Base-by-base conservation (phyloP, 2,888 invertebrate species). In the Aspidapion aeneum region DNA sequence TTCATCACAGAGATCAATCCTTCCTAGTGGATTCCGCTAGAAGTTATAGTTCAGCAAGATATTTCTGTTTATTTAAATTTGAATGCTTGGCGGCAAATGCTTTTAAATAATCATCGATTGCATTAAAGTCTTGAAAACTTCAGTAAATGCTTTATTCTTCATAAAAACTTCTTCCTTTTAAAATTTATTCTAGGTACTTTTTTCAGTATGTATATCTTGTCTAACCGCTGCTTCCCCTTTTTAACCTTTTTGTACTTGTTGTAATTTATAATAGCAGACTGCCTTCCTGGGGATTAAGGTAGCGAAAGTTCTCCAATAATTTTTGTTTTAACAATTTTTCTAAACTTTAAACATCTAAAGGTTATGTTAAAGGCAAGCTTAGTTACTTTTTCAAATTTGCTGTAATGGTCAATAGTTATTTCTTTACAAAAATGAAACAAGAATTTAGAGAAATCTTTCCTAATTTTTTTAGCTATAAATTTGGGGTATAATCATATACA, bases 211-310 rank as follows among this genome's bases (percentile, higher is more conserved):
- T 61, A 64, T 49, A 65, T 67, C 62, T 58, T 65, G 57, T 88
- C 90, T 86, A 61, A 91, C 80, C 62, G 90, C 83, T 71, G 88
- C 88, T 73, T 91, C 90, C 1, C 91, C 89, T 67, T 86, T 83
- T 86, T 78, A 7, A 7, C 5, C 70, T 87, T 86, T 70, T 87
- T 87, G 85, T 80, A 66, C 86, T 86, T 83, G n/a, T n/a, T n/a
- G n/a, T 87, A 87, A 65, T 85, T 82, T 72, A 85, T 83, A 1
- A 85, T 83, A 71, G 83, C 77, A 73, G 84, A 84, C 74, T 88
- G 84, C 65, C 84, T 82, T 68, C 82, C 77, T 60, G 82, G 68
- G 79, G 80, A 9, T 82, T 82, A 65, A 83, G 81, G 65, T 84
- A 84, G 1, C 83, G 84, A 66, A 84, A 85, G 56, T 82, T 76